These are phyloP conservation scores for Aphidoletes aphidimyza DNA, from an alignment of 2,888 invertebrate genomes.

Conservation along the genomic window DNA sequence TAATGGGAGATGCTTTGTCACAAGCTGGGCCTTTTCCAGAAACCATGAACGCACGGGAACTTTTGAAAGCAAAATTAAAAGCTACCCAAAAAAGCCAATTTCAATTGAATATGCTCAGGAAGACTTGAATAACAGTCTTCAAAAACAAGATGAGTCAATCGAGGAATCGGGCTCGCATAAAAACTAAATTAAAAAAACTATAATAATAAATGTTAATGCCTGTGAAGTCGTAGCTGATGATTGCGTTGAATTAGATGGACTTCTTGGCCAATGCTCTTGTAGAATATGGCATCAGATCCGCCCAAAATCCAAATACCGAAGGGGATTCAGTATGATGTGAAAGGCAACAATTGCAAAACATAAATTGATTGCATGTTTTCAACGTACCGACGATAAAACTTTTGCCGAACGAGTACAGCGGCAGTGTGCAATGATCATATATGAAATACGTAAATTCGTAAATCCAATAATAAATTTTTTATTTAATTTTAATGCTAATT, in stretches of 20 bases:
- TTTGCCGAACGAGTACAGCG: background rate
- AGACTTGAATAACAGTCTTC: background rate
- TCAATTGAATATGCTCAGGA: background rate
- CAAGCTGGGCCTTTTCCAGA: background rate
- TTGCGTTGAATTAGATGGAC: background rate
- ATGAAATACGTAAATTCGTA: background rate
- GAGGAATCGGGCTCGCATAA: background rate
- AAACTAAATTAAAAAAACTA: background rate
- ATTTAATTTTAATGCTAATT: background rate
- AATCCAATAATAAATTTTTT: background rate
- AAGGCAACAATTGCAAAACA: background rate
- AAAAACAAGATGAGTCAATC: background rate
- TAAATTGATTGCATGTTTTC: conserved; percentile 23
- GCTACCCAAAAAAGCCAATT: background rate
- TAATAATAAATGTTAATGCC: no score
- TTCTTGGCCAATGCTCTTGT: background rate
- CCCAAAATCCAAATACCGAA: background rate
- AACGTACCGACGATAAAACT: background rate
- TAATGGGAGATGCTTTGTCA: background rate
- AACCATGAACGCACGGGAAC: no score
- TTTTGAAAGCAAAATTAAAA: background rate
- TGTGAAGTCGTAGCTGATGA: background rate
- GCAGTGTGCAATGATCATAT: background rate
- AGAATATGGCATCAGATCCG: background rate
- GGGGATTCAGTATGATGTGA: background rate